Percentiles rank a stretch among this genome's conserved stretches.
Conservation (phyloP, 2,113 vertebrate genomes). For the Mugil cephalus region DNA sequence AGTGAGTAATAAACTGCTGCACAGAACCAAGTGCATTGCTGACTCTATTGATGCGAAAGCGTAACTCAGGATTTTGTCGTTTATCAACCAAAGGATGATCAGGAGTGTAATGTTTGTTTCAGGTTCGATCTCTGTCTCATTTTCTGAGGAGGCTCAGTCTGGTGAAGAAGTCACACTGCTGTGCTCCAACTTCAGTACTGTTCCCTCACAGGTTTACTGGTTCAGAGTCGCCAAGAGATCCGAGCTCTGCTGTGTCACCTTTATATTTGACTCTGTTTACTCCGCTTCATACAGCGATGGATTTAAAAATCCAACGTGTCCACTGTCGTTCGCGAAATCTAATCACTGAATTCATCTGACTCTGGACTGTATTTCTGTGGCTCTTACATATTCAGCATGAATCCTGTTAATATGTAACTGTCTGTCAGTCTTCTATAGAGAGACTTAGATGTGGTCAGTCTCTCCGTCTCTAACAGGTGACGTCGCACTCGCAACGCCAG, state of each 20-base stretch:
- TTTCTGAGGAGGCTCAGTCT: constrained; percentile 6
- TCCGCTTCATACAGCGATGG: background rate
- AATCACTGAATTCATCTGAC: constrained; percentile 19
- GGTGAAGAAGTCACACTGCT: constrained; percentile 26
- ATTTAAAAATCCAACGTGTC: constrained; percentile 1
- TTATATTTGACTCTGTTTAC: fast-evolving
- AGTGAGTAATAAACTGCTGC: no score
- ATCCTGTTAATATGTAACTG: no score
- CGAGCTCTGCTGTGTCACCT: background rate
- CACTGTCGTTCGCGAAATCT: constrained; percentile 1
- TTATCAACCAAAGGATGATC: no score
- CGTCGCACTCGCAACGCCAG: no score
- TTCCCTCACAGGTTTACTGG: background rate
- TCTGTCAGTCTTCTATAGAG: no score
- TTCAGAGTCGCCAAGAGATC: background rate
- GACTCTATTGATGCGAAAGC: no score
- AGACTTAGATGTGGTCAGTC: no score
- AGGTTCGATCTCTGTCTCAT: constrained; percentile 23
- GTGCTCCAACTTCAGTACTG: background rate
- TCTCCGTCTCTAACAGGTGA: no score
- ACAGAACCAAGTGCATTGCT: no score
- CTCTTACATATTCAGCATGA: no score
- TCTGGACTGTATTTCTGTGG: constrained; percentile 47
- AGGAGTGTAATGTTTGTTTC: no score
- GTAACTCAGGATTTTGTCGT: no score